Evolutionary conservation across 2,797 vertebrate genomes (phyloP).

Genomic region (Sebastes trivittatus): DNA sequence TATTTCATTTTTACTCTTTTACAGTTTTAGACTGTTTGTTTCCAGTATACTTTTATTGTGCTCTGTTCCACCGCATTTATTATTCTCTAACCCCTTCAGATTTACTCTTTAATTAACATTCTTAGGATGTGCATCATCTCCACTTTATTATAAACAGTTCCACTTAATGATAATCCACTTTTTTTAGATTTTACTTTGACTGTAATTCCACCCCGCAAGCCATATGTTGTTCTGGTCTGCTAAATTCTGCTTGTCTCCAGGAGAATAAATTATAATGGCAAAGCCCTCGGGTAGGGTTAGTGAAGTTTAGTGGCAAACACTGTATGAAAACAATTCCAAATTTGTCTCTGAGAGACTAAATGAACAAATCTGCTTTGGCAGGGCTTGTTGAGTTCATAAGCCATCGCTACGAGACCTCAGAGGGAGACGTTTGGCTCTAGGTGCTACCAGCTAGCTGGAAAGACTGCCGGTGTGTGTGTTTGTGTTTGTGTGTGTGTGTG

Average conservation of each 20-base stretch:
- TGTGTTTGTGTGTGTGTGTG: conserved; percentile 16
- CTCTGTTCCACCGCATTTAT: background rate
- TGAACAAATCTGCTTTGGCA: conserved; percentile 68
- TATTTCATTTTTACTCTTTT: background rate
- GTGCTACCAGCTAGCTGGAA: conserved; percentile 49
- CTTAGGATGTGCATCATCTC: background rate
- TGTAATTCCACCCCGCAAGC: conserved; percentile 5
- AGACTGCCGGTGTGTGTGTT: conserved; percentile 5
- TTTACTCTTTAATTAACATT: conserved; percentile 22
- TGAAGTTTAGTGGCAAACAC: conserved; percentile 44
- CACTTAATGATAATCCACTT: background rate
- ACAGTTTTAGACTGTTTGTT: background rate
- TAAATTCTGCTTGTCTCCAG: conserved; percentile 25
- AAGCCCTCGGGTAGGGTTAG: conserved; percentile 34
- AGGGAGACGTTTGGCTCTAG: conserved; percentile 55
- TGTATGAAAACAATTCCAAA: conserved; percentile 50
- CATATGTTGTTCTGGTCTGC: conserved; percentile 25
- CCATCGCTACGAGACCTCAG: conserved; percentile 49
- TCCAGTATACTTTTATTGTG: background rate
- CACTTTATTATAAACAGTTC: conserved; percentile 13
- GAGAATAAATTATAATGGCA: conserved; percentile 36
- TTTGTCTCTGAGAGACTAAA: conserved; percentile 55
- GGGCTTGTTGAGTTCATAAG: conserved; percentile 55
- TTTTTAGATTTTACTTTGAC: background rate
- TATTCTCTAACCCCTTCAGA: background rate